Evolutionary conservation across 2,888 invertebrate species (phyloP).

Genomic region (Sarcophaga caerulescens): DNA sequence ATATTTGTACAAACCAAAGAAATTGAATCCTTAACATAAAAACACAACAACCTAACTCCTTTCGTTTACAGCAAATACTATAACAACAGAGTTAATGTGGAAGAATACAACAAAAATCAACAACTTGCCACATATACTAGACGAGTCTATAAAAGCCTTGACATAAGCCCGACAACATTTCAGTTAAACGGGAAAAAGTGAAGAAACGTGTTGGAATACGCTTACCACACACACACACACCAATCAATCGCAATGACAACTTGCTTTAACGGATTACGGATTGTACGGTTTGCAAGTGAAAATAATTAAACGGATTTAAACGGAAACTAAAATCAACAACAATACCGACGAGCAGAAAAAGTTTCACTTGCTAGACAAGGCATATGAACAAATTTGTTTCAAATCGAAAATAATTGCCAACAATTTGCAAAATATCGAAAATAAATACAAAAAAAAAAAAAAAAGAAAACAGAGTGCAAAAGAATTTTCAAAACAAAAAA

Average conservation of each 20-base stretch:
- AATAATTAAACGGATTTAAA: constrained; percentile 27
- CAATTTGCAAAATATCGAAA: constrained; percentile 31
- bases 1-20: constrained; percentile 27
- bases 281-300: background rate
- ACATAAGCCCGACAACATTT: constrained; percentile 65
- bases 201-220: constrained; percentile 43
- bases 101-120: constrained; percentile 73
- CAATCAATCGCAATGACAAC: background rate
- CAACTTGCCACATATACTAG: constrained; percentile 68
- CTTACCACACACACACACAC: constrained; percentile 2
- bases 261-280: constrained; percentile 1
- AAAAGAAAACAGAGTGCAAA: constrained; percentile 26
- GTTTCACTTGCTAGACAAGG: background rate
- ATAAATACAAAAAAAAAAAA: constrained; percentile 9
- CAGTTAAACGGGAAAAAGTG: constrained; percentile 60
- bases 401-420: constrained; percentile 38
- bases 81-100: constrained; percentile 54
- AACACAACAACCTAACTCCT: constrained; percentile 11
- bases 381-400: constrained; percentile 10
- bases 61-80: constrained; percentile 53
- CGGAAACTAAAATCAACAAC: constrained; percentile 26
- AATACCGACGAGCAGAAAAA: constrained; percentile 7
- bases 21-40: constrained; percentile 40
- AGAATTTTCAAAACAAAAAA: constrained; percentile 26
- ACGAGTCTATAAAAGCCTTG: constrained; percentile 79